Conservation (phyloP, 2,113 vertebrate genomes). For the human (Homo sapiens) region GRCh38 chr7:145138501-145139000, state of each 20-base stretch:
- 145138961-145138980: too few relatives aligned
- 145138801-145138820: rapidly evolving
- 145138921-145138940: too few relatives aligned
- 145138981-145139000: too few relatives aligned
- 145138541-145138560: background rate
- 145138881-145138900: too few relatives aligned
- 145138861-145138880: too few relatives aligned
- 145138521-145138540: background rate
- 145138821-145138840: too few relatives aligned
- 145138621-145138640: rapidly evolving
- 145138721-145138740: background rate
- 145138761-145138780: background rate
- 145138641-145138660: rapidly evolving
- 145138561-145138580: background rate
- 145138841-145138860: too few relatives aligned
- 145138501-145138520: background rate
- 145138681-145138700: background rate
- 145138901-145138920: too few relatives aligned
- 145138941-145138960: too few relatives aligned
- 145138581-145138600: background rate
- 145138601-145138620: background rate
- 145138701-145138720: background rate
- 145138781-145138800: background rate
- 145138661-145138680: background rate
- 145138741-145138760: background rate